A percentile compares a stretch with the other conserved stretches of the same genome.
phyloP scores from a whole-genome alignment of 2,113 vertebrate genomes.

The Pleuronectes platessa region DNA sequence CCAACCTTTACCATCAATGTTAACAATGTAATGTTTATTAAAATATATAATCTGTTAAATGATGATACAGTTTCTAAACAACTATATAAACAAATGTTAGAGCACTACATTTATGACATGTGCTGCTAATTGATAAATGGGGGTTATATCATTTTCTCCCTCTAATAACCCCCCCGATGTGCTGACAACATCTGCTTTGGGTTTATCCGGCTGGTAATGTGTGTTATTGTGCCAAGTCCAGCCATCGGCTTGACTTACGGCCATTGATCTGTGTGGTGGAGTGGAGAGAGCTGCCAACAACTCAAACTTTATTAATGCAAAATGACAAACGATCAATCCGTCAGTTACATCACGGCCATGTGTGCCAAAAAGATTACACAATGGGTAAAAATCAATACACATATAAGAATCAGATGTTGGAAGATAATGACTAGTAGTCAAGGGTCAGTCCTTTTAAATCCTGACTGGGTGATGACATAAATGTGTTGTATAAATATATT shows the following conservation, averaged over 20 bases:
- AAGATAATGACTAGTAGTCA: not conserved
- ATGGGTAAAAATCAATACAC: conserved; percentile 34
- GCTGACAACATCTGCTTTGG: conserved; percentile 41
- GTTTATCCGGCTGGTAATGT: conserved; percentile 48
- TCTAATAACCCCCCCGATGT: not conserved
- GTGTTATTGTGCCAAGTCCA: conserved; percentile 66
- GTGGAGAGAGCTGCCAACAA: conserved; percentile 45
- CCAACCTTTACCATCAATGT: not conserved
- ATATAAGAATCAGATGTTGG: conserved; percentile 11
- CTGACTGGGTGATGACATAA: not conserved
- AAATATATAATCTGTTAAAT: not conserved
- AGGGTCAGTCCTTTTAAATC: conserved; percentile 10
- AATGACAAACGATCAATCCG: conserved; percentile 69
- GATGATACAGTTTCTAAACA: not conserved
- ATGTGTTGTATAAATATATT: not conserved
- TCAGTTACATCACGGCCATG: conserved; percentile 18
- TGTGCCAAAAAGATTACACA: conserved; percentile 44
- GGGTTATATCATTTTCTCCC: conserved; percentile 8
- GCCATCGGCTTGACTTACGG: conserved; percentile 68
- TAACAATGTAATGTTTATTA: not conserved
- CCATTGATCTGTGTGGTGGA: conserved; percentile 64
- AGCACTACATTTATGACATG: not conserved
- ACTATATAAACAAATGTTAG: not conserved
- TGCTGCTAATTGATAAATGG: conserved; percentile 3
- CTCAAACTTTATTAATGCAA: conserved; percentile 63